Evolutionary conservation across 2,888 invertebrate species (phyloP).

Genomic region (Erpobdella octoculata): DNA sequence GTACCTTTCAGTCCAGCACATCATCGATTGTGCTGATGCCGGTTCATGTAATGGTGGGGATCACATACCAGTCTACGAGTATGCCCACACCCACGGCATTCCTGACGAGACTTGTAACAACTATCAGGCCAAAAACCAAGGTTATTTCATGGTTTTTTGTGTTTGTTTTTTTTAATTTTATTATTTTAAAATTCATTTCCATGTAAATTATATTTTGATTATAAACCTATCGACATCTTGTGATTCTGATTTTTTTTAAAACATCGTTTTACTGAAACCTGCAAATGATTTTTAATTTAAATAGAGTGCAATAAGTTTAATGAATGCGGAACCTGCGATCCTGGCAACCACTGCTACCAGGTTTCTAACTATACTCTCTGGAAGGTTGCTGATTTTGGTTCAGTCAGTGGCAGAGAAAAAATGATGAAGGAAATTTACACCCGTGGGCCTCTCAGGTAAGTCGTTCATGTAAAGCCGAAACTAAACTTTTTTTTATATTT

Average conservation of each 20-base stretch:
- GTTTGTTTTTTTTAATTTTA: no score
- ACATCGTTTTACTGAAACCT: no score
- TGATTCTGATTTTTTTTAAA: no score
- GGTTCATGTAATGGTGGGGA: constrained; percentile 51
- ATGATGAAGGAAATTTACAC: constrained; percentile 56
- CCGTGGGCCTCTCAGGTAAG: constrained; percentile 54
- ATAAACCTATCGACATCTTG: no score
- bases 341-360: constrained; percentile 47
- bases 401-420: constrained; percentile 50
- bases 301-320: constrained; percentile 50
- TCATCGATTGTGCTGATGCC: constrained; percentile 54
- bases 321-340: constrained; percentile 51
- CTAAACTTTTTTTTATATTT: background rate
- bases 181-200: no score
- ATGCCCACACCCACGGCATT: constrained; percentile 53
- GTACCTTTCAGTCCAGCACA: constrained; percentile 53
- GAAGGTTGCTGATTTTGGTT: constrained; percentile 54
- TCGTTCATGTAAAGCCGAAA: background rate
- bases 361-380: constrained; percentile 51
- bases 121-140: constrained; percentile 55
- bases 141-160: no score
- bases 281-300: no score
- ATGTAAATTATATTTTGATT: background rate
- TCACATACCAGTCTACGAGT: constrained; percentile 51
- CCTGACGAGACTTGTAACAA: constrained; percentile 57